phyloP scores from a whole-genome alignment of 2,797 vertebrate species.

The Hippoglossus hippoglossus region DNA sequence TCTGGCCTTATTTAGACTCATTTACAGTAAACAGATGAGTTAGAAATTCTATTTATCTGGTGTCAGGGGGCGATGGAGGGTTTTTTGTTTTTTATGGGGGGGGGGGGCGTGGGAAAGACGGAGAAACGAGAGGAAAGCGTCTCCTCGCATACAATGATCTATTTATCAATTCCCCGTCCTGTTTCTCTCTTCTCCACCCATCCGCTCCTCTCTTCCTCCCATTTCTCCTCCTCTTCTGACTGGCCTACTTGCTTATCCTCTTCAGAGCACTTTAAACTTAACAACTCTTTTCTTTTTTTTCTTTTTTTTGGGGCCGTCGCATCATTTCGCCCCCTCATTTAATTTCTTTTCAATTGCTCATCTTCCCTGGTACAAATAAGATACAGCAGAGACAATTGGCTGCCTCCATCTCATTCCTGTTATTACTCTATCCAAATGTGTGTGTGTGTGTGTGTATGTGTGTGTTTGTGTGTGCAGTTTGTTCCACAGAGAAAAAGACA shows the following conservation, averaged over 20 bases:
- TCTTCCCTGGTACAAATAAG: constrained; percentile 60
- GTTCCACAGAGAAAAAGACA: constrained; percentile 23
- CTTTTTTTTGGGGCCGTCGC: constrained; percentile 7
- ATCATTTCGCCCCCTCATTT: constrained; percentile 38
- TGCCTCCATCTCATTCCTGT: constrained; percentile 46
- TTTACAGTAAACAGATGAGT: constrained; percentile 77
- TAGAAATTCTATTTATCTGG: constrained; percentile 71
- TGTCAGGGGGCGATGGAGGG: constrained; percentile 45
- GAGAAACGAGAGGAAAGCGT: constrained; percentile 55
- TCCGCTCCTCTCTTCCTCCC: constrained; percentile 59
- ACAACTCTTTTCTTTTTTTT: constrained; percentile 42
- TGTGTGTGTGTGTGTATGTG: constrained; percentile 15
- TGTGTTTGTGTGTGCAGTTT: constrained; percentile 19
- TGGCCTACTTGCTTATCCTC: constrained; percentile 76
- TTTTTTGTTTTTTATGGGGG: neutral
- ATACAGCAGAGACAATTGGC: constrained; percentile 62
- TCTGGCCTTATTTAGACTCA: constrained; percentile 72
- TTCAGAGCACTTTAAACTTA: constrained; percentile 70
- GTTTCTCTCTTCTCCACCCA: constrained; percentile 56
- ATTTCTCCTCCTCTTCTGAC: constrained; percentile 61
- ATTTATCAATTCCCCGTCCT: constrained; percentile 75
- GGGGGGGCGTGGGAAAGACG: constrained; percentile 61
- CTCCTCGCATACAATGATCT: constrained; percentile 76
- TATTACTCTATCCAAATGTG: constrained; percentile 47
- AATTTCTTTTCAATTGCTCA: constrained; percentile 61